These are phyloP conservation scores for Eurytoma adleriae DNA, from an alignment of 2,888 invertebrate genomes.

Conservation along the genomic window DNA sequence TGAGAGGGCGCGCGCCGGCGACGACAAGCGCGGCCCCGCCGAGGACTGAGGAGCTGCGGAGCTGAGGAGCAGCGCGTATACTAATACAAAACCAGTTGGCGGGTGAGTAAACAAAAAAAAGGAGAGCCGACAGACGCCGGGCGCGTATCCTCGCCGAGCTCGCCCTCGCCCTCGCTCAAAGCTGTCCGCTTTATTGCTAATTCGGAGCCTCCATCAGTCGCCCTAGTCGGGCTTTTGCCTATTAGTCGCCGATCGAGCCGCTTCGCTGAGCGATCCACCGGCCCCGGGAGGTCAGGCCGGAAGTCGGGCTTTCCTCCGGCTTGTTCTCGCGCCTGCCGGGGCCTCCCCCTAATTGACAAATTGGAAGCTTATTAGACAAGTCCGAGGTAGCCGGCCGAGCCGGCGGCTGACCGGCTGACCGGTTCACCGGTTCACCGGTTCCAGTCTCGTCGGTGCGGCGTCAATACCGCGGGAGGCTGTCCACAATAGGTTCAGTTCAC, in stretches of 20 bases:
- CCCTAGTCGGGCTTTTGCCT: neutral
- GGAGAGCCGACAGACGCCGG: constrained; percentile 66
- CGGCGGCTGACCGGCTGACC: neutral
- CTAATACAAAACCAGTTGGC: constrained; percentile 75
- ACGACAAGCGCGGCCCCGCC: constrained; percentile 32
- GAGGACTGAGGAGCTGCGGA: constrained; percentile 58
- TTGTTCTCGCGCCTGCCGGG: constrained; percentile 66
- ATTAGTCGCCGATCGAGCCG: neutral
- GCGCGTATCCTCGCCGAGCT: constrained; percentile 34
- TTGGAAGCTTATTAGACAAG: constrained; percentile 82
- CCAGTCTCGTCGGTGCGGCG: no score
- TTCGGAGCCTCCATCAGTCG: constrained; percentile 69
- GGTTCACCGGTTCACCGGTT: constrained; percentile 7
- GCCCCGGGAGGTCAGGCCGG: constrained; percentile 63
- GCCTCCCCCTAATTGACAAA: constrained; percentile 80
- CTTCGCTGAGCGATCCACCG: constrained; percentile 56
- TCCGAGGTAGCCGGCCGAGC: constrained; percentile 63
- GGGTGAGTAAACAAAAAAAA: constrained; percentile 76
- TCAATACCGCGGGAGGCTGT: no score
- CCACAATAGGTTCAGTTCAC: no score
- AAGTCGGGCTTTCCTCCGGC: neutral
- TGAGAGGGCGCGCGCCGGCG: constrained; percentile 39
- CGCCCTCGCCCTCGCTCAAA: constrained; percentile 23
- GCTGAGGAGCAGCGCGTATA: constrained; percentile 64
- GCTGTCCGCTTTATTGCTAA: constrained; percentile 73